Conservation (phyloP, 1,140 invertebrate genomes). For the Platorchestia sp. region DNA sequence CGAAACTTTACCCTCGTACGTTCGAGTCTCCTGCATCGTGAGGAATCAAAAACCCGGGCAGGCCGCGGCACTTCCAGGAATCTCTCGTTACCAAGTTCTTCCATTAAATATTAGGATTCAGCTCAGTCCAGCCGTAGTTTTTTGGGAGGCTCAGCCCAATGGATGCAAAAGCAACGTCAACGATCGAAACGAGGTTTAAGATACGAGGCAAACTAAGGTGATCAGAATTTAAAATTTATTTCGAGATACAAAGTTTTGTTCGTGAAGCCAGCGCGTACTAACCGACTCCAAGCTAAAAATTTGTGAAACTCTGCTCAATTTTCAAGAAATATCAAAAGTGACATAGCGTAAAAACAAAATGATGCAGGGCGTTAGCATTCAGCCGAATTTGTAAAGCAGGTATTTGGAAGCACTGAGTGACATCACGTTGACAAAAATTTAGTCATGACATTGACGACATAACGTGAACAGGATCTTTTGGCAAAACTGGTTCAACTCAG, state of each 20-base stretch:
- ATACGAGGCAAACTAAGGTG: not conserved
- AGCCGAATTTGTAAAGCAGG: not conserved
- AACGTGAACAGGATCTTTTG: not conserved
- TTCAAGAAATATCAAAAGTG: not conserved
- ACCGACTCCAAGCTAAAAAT: not conserved
- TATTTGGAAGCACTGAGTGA: not conserved
- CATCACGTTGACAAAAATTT: not conserved
- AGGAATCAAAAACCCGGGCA: conserved; percentile 39
- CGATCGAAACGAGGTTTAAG: not conserved
- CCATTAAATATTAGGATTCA: conserved; percentile 56
- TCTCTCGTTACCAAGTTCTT: conserved; percentile 54
- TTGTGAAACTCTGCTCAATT: not conserved
- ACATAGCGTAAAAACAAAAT: not conserved
- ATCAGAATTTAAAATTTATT: not conserved
- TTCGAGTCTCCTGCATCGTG: not conserved
- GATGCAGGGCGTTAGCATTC: not conserved
- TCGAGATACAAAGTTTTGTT: not conserved
- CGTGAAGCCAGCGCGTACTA: not conserved
- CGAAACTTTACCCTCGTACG: conserved; percentile 21
- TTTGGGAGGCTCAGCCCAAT: not conserved
- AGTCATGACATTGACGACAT: not conserved
- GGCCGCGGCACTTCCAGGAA: conserved; percentile 45
- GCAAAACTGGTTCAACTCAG: not conserved
- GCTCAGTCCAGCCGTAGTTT: not conserved
- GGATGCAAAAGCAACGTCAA: not conserved